Percentiles rank a stretch among this genome's conserved stretches.
phyloP scores from a whole-genome alignment of 2,113 vertebrate species.

The Lasiurus cinereus region DNA sequence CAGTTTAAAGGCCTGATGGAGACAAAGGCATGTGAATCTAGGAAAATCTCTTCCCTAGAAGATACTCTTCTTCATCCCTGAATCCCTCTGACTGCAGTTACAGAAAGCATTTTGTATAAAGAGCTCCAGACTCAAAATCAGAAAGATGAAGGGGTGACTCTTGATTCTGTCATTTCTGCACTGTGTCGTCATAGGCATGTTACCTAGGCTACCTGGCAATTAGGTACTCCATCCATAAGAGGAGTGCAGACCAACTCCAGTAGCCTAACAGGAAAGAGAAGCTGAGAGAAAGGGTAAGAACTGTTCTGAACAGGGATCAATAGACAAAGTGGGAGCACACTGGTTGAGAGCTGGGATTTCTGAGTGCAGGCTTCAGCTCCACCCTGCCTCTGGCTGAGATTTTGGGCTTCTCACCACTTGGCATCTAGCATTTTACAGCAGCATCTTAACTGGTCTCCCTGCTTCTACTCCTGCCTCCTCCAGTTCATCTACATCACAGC shows the following conservation, averaged over 20 bases:
- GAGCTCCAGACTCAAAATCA: conserved; percentile 32
- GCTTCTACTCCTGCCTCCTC: neutral
- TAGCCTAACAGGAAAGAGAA: neutral
- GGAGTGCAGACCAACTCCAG: neutral
- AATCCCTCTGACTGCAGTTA: neutral
- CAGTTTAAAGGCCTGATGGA: neutral
- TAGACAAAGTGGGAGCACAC: neutral
- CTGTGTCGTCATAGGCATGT: neutral
- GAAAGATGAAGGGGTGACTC: neutral
- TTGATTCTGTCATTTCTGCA: neutral
- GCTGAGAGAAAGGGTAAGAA: neutral
- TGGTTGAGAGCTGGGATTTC: neutral
- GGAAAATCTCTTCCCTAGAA: neutral
- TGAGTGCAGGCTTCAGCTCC: neutral
- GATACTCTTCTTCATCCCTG: neutral
- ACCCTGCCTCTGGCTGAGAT: neutral
- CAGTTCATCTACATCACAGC: neutral
- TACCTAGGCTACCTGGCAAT: neutral
- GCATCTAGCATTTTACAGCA: neutral
- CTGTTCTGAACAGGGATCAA: neutral
- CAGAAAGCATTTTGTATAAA: conserved; percentile 39
- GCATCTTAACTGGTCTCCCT: neutral
- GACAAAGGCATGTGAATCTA: neutral
- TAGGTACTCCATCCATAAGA: neutral
- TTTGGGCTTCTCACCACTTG: neutral